These are phyloP conservation scores for Catocala nupta DNA, from an alignment of 2,888 invertebrate species.

Conservation along the genomic window DNA sequence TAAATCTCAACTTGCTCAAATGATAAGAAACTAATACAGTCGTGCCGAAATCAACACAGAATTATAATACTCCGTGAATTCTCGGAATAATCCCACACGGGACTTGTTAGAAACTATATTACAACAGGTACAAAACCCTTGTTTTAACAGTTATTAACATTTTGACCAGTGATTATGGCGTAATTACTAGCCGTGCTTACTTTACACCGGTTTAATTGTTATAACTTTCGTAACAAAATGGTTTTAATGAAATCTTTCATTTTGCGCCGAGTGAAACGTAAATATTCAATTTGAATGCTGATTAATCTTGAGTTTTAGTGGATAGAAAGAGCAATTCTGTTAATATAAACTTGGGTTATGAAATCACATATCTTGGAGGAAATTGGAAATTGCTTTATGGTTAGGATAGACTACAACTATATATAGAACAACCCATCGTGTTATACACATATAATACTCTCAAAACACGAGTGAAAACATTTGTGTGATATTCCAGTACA, in stretches of 20 bases:
- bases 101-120: constrained; percentile 42
- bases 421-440: too few relatives aligned
- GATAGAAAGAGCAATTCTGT: constrained; percentile 7
- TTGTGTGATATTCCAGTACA: too few relatives aligned
- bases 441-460: too few relatives aligned
- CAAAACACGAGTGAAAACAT: too few relatives aligned
- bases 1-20: constrained; percentile 14
- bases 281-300: constrained; percentile 25
- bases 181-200: constrained; percentile 51
- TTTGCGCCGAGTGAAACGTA: constrained; percentile 22
- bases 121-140: constrained; percentile 48
- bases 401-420: too few relatives aligned
- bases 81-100: constrained; percentile 48
- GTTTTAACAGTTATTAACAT: constrained; percentile 55
- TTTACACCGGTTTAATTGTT: constrained; percentile 53
- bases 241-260: constrained; percentile 45
- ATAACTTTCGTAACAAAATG: constrained; percentile 52
- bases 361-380: not conserved
- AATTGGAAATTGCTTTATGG: too few relatives aligned
- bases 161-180: constrained; percentile 55
- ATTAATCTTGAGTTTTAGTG: constrained; percentile 22
- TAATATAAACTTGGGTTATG: not conserved
- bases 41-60: constrained; percentile 39
- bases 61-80: constrained; percentile 44
- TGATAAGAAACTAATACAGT: constrained; percentile 33